A percentile compares a stretch with the other conserved stretches of the same genome.
Conservation (phyloP, 2,797 vertebrate genomes). For the Alfaro cultratus region DNA sequence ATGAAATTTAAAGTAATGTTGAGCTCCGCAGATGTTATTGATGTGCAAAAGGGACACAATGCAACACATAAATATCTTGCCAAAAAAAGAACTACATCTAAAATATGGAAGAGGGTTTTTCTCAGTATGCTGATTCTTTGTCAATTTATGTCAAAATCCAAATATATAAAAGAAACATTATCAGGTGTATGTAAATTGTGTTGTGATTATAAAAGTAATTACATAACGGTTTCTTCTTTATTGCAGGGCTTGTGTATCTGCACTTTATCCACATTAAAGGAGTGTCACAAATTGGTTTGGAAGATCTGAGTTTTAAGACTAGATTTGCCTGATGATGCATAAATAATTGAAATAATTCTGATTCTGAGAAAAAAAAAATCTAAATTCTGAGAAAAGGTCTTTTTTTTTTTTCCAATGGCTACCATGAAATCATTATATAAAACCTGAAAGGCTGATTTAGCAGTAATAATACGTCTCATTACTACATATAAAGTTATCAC, state of each 20-base stretch:
- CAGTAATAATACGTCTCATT: not conserved
- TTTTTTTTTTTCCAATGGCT: not conserved
- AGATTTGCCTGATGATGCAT: not conserved
- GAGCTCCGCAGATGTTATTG: not conserved
- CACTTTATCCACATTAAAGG: not conserved
- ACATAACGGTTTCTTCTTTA: not conserved
- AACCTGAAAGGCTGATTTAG: not conserved
- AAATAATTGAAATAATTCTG: not conserved
- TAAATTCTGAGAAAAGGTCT: not conserved
- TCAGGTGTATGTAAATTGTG: not conserved
- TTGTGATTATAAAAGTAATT: not conserved
- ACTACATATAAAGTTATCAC: not conserved
- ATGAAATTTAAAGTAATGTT: not conserved
- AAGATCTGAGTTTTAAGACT: not conserved
- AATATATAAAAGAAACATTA: not conserved
- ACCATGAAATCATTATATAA: not conserved
- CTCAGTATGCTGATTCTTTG: too few species aligned
- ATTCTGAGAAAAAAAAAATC: not conserved
- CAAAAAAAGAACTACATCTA: too few species aligned
- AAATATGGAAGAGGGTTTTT: too few species aligned
- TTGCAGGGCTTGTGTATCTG: not conserved
- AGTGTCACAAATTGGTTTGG: not conserved
- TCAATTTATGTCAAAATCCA: not conserved
- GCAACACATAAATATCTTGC: not conserved
- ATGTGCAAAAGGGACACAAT: not conserved